These are phyloP conservation scores for Lepilemur septentrionalis DNA, from an alignment of 2,797 vertebrate genomes.

Conservation along the genomic window DNA sequence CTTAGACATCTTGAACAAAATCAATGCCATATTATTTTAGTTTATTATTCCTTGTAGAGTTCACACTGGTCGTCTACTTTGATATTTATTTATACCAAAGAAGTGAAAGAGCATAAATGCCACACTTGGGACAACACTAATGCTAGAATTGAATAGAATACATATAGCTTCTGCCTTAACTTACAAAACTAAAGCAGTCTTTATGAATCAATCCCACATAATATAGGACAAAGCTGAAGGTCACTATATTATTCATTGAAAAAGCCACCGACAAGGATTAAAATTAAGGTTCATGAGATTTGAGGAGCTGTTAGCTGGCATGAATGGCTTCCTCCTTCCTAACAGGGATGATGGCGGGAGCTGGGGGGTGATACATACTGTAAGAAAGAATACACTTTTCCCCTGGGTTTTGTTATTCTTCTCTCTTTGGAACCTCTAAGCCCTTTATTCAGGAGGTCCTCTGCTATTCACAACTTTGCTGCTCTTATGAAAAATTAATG, in stretches of 20 bases:
- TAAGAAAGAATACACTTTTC: neutral
- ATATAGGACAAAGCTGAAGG: constrained; percentile 85
- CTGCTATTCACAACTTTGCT: constrained; percentile 74
- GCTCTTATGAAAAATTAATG: constrained; percentile 84
- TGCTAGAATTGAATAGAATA: constrained; percentile 76
- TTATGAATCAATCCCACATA: constrained; percentile 76
- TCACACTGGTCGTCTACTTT: constrained; percentile 84
- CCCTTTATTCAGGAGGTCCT: constrained; percentile 64
- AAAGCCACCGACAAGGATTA: constrained; percentile 57
- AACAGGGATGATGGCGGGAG: neutral
- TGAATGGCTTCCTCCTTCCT: constrained; percentile 60
- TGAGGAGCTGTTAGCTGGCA: constrained; percentile 55
- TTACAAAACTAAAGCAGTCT: constrained; percentile 80
- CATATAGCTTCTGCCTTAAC: constrained; percentile 82
- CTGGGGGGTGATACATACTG: neutral
- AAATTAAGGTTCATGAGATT: constrained; percentile 52
- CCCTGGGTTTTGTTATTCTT: constrained; percentile 64
- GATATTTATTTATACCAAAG: constrained; percentile 88
- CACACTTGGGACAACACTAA: constrained; percentile 86
- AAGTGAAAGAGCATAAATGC: constrained; percentile 85
- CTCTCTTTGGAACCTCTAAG: constrained; percentile 72
- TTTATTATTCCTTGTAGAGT: constrained; percentile 87
- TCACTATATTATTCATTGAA: constrained; percentile 77
- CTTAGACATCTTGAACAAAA: constrained; percentile 87
- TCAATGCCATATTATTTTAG: constrained; percentile 87